phyloP scores from a whole-genome alignment of 2,888 invertebrate genomes.

The Cheilosia vulpina region DNA sequence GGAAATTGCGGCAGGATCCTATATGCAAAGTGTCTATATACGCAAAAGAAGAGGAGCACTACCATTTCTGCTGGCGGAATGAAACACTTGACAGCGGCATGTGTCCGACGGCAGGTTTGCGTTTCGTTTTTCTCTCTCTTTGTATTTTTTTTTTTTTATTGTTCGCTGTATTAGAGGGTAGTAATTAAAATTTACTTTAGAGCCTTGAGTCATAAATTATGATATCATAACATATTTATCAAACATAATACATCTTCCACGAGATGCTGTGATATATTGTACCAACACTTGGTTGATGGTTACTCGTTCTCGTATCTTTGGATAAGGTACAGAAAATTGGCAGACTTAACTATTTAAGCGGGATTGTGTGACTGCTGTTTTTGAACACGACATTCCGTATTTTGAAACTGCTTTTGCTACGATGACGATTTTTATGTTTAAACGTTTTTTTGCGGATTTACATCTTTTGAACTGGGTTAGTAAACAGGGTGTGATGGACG shows the following conservation, averaged over 20 bases:
- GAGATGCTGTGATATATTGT: conserved; percentile 72
- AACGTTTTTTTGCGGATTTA: too few relatives aligned
- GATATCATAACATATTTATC: conserved; percentile 72
- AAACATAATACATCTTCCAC: conserved; percentile 59
- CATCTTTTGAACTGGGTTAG: too few relatives aligned
- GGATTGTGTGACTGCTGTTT: neutral
- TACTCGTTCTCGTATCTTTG: neutral
- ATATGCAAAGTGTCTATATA: conserved; percentile 68
- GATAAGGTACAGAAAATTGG: neutral
- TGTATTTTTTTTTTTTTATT: conserved; percentile 5
- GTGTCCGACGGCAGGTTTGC: conserved; percentile 68
- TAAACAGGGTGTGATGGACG: too few relatives aligned
- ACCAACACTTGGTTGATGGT: conserved; percentile 18
- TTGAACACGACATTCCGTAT: too few relatives aligned
- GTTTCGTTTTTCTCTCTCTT: conserved; percentile 2
- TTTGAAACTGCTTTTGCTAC: too few relatives aligned
- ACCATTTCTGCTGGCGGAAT: conserved; percentile 68
- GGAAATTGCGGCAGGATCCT: conserved; percentile 66
- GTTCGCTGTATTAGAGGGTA: conserved; percentile 61
- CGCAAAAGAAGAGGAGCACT: conserved; percentile 52
- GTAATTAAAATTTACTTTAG: conserved; percentile 74
- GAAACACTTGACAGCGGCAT: conserved; percentile 74
- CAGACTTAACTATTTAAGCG: neutral
- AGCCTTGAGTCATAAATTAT: conserved; percentile 69
- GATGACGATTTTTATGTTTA: too few relatives aligned